A percentile compares a stretch with the other conserved stretches of the same genome.
These are phyloP conservation scores for Aporrectodea caliginosa DNA, from an alignment of 1,140 invertebrate species.

Conservation along the genomic window DNA sequence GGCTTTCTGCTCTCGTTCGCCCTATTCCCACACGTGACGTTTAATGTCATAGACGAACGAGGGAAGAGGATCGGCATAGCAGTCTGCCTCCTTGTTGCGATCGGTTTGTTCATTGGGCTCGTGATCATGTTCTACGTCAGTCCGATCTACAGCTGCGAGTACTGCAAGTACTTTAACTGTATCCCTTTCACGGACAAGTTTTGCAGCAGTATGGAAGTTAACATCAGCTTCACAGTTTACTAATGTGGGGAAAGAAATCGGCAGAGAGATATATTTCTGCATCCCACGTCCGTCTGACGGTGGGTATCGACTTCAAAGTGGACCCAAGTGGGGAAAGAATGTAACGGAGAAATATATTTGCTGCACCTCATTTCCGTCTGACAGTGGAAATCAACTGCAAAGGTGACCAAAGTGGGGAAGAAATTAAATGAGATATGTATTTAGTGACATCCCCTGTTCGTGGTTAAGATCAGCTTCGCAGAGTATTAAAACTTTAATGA, in stretches of 20 bases:
- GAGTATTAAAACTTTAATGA: too few relatives aligned
- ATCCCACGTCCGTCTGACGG: neutral
- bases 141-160: conserved; percentile 81
- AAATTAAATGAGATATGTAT: too few relatives aligned
- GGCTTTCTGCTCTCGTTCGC: conserved; percentile 88
- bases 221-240: conserved; percentile 36
- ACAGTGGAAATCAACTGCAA: neutral
- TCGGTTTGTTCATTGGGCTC: conserved; percentile 70
- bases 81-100: conserved; percentile 66
- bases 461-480: too few relatives aligned
- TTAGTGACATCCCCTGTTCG: too few relatives aligned
- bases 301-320: too few relatives aligned
- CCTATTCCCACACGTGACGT: conserved; percentile 66
- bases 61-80: neutral
- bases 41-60: conserved; percentile 8
- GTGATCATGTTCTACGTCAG: conserved; percentile 81
- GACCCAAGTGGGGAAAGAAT: too few relatives aligned
- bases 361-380: neutral
- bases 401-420: neutral
- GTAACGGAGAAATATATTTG: too few relatives aligned
- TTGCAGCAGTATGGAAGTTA: conserved; percentile 85
- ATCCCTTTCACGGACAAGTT: conserved; percentile 83
- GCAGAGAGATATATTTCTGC: neutral
- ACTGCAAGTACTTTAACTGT: conserved; percentile 88
- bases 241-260: neutral